phyloP scores from a whole-genome alignment of 2,113 vertebrate species.

The Jacana jacana region DNA sequence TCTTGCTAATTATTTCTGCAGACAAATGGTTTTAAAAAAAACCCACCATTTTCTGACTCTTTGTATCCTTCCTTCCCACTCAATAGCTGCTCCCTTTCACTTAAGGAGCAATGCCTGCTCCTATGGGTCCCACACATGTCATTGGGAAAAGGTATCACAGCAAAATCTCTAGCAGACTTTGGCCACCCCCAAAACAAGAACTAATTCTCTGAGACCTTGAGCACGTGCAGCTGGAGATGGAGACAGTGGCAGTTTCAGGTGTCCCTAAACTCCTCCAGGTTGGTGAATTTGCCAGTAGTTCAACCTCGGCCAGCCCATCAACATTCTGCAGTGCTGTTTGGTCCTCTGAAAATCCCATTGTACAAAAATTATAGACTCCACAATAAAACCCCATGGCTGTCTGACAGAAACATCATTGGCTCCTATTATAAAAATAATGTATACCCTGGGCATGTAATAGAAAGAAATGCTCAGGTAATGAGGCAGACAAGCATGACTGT shows the following conservation, averaged over 20 bases:
- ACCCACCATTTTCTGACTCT: not conserved
- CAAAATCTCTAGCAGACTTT: not conserved
- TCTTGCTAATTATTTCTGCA: not conserved
- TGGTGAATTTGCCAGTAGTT: not conserved
- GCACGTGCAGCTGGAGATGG: not conserved
- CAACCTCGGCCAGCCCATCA: not conserved
- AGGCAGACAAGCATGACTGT: not conserved
- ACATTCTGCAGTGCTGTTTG: accelerated
- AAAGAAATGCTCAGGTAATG: not conserved
- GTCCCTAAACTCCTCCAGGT: not conserved
- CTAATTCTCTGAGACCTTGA: not conserved
- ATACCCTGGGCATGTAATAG: not conserved
- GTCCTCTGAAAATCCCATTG: not conserved
- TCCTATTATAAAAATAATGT: not conserved
- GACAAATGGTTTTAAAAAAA: not conserved
- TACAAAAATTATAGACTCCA: not conserved
- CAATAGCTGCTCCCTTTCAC: not conserved
- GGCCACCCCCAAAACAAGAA: not conserved
- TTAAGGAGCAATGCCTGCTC: not conserved
- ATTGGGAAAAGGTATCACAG: not conserved
- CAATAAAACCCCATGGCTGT: not conserved
- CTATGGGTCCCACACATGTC: not conserved
- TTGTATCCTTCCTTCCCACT: not conserved
- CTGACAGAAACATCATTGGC: not conserved
- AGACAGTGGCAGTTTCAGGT: not conserved